Evolutionary conservation across 1,140 invertebrate species (phyloP), one percentile per base, ranked within the genome.

Genomic region (Drosophila seguyi): DNA sequence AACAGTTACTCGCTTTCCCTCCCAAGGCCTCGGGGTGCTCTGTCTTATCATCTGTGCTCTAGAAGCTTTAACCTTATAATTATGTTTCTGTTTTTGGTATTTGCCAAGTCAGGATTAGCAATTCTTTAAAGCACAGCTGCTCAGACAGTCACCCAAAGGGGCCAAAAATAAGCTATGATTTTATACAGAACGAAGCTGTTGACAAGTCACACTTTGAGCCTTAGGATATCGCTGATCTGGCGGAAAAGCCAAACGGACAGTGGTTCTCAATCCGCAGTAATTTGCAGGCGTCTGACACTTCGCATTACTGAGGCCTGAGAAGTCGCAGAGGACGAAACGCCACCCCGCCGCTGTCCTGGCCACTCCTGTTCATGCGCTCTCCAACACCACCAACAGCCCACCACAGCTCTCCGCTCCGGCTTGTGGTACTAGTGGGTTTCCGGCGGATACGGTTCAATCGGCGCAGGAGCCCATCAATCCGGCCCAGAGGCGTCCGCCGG

Each of bases 361-460:
- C 52, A 53, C 52, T 53, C 52, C 52, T 53, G 52, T 53, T 59
- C 65, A 52, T 69, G 52, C 52, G 52, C 52, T 57, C 59, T 60
- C 31, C 38, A n/a, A n/a, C n/a, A 18, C 34, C 11, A 44, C 41
- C 41, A 20, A 44, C 41, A 44, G 52, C 18, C 31, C 50, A 22
- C n/a, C 39, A 18, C 48, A 11, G 48, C 48, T 52, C 29, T 31
- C 3, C 18, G 20, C 52, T 36, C 7, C 7, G 20, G 18, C 31
- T 22, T 36, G 1, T 5, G 31, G 20, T 36, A 11, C 18, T 36
- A 16, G 31, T 38, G n/a, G n/a, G 11, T 53, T 22, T 25, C 52
- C 31, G 31, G 52, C 52, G 34, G 42, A 47, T 63, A 38, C 48
- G 47, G 34, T 65, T 77, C 27, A 55, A 60, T 75, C 55, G 50